Conservation (phyloP, 1,140 invertebrate species). For the Andricus grossulariae region DNA sequence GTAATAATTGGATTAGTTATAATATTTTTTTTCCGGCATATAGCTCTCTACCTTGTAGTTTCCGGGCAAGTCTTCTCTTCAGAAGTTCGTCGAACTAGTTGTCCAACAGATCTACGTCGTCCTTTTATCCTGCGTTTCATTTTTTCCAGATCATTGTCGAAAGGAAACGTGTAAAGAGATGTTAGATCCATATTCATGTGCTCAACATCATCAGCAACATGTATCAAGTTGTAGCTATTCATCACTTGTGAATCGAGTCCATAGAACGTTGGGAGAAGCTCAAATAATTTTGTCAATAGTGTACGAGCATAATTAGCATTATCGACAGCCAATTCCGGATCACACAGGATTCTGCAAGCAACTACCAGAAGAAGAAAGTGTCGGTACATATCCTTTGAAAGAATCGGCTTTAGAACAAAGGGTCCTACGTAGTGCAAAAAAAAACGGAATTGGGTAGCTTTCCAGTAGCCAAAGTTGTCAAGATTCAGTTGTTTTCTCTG, state of each 20-base stretch:
- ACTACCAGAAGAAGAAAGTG: constrained; percentile 4
- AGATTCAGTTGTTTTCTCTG: constrained; percentile 33
- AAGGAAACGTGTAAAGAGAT: constrained; percentile 26
- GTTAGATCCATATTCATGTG: too few relatives aligned
- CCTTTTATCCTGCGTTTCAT: constrained; percentile 9
- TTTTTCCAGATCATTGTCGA: constrained; percentile 34
- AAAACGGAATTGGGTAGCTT: constrained; percentile 40
- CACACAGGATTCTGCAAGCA: constrained; percentile 11
- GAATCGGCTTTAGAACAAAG: constrained; percentile 25
- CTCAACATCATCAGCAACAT: too few relatives aligned
- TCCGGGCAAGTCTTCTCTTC: not conserved
- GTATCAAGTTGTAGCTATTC: too few relatives aligned
- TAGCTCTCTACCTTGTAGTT: not conserved
- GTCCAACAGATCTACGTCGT: not conserved
- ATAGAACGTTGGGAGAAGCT: too few relatives aligned
- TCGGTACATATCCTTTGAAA: not conserved
- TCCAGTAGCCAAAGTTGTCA: constrained; percentile 38
- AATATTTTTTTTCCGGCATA: too few relatives aligned
- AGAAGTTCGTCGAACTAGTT: not conserved
- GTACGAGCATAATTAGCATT: constrained; percentile 28
- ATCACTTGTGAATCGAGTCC: too few relatives aligned
- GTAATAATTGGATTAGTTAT: not conserved
- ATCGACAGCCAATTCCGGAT: not conserved
- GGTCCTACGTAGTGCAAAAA: constrained; percentile 32
- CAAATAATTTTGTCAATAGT: constrained; percentile 45